Conservation (phyloP, 2,797 vertebrate genomes). For the Gambelia wislizenii region DNA sequence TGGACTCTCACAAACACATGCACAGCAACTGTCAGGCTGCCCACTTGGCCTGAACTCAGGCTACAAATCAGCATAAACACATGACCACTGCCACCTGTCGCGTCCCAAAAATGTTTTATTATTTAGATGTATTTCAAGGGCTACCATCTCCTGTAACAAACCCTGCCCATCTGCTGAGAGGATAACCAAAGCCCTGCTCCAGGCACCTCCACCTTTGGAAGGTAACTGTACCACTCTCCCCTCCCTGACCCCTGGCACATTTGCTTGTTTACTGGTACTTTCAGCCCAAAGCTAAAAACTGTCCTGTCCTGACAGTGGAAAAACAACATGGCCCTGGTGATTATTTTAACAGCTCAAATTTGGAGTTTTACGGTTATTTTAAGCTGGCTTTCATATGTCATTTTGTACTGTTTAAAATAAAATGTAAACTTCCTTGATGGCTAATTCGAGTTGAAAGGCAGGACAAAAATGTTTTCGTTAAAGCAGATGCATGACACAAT, state of each 20-base stretch:
- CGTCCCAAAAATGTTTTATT: not conserved
- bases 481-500: not conserved
- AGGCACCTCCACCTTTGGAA: not conserved
- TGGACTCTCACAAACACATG: not conserved
- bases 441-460: not conserved
- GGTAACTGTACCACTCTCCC: not conserved
- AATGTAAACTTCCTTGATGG: not conserved
- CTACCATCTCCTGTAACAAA: not conserved
- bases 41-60: not conserved
- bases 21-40: not conserved
- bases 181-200: not conserved
- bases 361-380: not conserved
- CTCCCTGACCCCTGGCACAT: not conserved
- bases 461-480: too few relatives aligned
- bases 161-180: not conserved
- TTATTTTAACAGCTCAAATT: not conserved
- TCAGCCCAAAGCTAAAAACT: not conserved
- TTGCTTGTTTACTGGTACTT: not conserved
- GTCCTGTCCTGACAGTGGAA: not conserved
- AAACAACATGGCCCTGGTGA: not conserved
- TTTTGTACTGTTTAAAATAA: not conserved
- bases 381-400: not conserved
- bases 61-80: not conserved
- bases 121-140: not conserved
- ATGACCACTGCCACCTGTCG: not conserved